These are phyloP conservation scores for Bilobella aurantiaca DNA, from an alignment of 1,140 invertebrate species.

Conservation along the genomic window DNA sequence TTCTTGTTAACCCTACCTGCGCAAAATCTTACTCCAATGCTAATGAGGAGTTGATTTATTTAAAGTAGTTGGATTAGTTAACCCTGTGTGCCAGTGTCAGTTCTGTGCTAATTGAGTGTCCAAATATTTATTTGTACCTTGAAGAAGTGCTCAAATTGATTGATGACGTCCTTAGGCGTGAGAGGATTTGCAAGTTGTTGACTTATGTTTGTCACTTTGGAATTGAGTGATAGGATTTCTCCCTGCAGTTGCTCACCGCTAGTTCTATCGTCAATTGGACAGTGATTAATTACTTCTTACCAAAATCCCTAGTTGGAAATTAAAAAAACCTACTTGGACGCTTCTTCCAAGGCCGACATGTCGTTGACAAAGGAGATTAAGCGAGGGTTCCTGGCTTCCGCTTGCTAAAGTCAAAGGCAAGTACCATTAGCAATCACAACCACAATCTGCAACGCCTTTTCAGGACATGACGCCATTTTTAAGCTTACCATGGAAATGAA, in stretches of 20 bases:
- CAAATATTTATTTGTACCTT: too few species aligned
- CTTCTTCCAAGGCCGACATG: slow-evolving; percentile 69
- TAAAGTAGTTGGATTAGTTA: slow-evolving; percentile 36
- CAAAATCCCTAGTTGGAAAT: too few species aligned
- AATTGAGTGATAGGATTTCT: slow-evolving; percentile 71
- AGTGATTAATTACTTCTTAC: slow-evolving; percentile 9
- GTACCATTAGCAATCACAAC: slow-evolving; percentile 6
- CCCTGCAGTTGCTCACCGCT: slow-evolving; percentile 83
- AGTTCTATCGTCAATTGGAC: slow-evolving; percentile 48
- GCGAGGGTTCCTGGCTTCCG: slow-evolving; percentile 68
- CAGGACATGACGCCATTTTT: slow-evolving; percentile 36
- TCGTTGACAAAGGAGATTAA: slow-evolving; percentile 68
- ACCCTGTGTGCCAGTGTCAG: too few species aligned
- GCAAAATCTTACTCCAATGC: slow-evolving; percentile 10
- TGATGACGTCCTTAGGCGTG: slow-evolving; percentile 68
- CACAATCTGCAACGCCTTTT: neutral
- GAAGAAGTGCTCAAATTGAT: slow-evolving; percentile 79
- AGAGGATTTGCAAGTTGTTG: slow-evolving; percentile 65
- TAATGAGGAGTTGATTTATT: slow-evolving; percentile 39
- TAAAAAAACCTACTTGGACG: slow-evolving; percentile 59
- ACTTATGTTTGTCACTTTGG: slow-evolving; percentile 65
- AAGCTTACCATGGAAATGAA: slow-evolving; percentile 81
- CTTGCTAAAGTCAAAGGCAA: slow-evolving; percentile 53
- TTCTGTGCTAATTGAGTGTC: too few species aligned
- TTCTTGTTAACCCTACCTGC: too few species aligned